Evolutionary conservation across 2,888 invertebrate species (phyloP).

Genomic region (Leptinotarsa tumamoca): DNA sequence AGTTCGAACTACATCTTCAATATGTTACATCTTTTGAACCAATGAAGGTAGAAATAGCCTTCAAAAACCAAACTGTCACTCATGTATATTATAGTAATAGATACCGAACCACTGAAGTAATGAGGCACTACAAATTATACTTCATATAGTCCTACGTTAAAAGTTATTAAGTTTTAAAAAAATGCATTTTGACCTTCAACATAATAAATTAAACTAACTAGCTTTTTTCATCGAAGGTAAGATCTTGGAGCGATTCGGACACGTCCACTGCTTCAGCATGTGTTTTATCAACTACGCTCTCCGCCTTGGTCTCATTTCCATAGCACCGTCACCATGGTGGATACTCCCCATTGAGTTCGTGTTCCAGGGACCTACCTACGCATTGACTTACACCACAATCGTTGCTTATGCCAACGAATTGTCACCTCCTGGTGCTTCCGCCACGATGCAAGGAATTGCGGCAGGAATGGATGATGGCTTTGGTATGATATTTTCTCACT

Average conservation of each 20-base stretch:
- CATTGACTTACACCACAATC: constrained; percentile 85
- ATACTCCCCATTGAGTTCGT: constrained; percentile 82
- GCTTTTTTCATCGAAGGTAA: constrained; percentile 69
- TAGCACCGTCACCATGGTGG: constrained; percentile 86
- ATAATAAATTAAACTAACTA: not conserved
- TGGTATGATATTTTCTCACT: constrained; percentile 67
- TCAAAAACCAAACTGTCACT: too few relatives aligned
- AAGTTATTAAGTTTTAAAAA: too few relatives aligned
- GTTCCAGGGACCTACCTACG: constrained; percentile 89
- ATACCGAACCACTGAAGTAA: too few relatives aligned
- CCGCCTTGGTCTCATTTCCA: constrained; percentile 79
- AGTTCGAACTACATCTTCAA: too few relatives aligned
- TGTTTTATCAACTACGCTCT: constrained; percentile 83
- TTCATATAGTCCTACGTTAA: too few relatives aligned
- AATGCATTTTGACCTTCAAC: not conserved
- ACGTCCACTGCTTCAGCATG: constrained; percentile 81
- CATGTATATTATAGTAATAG: too few relatives aligned
- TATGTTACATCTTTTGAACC: too few relatives aligned
- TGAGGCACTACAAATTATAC: too few relatives aligned
- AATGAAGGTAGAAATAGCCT: too few relatives aligned
- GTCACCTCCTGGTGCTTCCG: constrained; percentile 76
- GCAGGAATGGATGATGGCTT: constrained; percentile 91
- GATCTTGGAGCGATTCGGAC: constrained; percentile 83
- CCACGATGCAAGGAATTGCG: constrained; percentile 87
- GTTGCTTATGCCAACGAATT: constrained; percentile 74